Evolutionary conservation across 2,113 vertebrate species (phyloP), one percentile per base, ranked within the genome.

Genomic region (Alouatta palliata): DNA sequence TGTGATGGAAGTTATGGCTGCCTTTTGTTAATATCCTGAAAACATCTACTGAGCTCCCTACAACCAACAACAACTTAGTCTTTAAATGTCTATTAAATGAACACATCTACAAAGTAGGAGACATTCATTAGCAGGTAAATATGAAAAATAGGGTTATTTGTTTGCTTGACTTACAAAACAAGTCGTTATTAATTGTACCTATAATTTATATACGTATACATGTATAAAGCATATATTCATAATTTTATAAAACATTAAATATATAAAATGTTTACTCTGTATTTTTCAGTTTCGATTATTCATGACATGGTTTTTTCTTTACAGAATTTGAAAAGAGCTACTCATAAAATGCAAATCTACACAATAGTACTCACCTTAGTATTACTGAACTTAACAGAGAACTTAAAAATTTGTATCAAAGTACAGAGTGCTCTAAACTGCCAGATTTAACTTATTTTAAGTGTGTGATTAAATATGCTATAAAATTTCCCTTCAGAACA

Each of bases 401-500:
- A 96, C 86, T 95, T 95, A 56, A 76, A 85, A 75, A 83, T 94
- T 91, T 76, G 8, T 76, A 87, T 80, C 52, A 43, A 93, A 95
- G 45, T 70, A 90, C 19, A 54, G 35, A 97, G 85, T 82, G 49
- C 84, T 90, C 71, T 66, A 86, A 95, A 90, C 43, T 96, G 84
- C 47, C 90, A 40, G 35, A 96, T 76, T 91, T 70, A 80, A 88
- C 90, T 94, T 80, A 96, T 91, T 91, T 91, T 95, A 94, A 97
- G 96, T 91, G 80, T 94, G 61, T 93, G 97, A 95, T 97, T 97
- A 97, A 98, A 97, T 88, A 94, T 91, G 75, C 85, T 95, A 75
- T 96, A 97, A 98, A 98, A 98, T 98, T 97, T 98, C 98, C 98
- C 97, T 97, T 98, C 90, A 96, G 87, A 98, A 98, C 68, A 98